A percentile compares a stretch with the other conserved stretches of the same genome.
Conservation (phyloP, 2,113 vertebrate species). For the Odontesthes bonariensis region DNA sequence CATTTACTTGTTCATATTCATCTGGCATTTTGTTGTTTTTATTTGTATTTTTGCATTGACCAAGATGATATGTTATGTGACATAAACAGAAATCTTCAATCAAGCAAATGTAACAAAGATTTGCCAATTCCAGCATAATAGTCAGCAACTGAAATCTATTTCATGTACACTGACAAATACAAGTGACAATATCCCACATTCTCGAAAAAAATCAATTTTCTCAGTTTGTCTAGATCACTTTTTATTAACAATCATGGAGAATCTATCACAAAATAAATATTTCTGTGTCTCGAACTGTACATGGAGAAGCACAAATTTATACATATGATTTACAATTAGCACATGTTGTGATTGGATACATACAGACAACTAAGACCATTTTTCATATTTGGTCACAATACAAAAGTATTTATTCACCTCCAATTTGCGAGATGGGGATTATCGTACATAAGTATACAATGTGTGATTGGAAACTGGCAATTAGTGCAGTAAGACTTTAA, state of each 20-base stretch:
- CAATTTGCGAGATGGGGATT: background rate
- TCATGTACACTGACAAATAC: background rate
- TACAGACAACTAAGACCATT: background rate
- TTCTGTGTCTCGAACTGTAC: slow-evolving; percentile 55
- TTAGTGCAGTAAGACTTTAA: slow-evolving; percentile 22
- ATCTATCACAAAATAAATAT: slow-evolving; percentile 53
- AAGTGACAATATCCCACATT: background rate
- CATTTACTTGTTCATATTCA: too few species aligned
- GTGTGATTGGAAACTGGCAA: background rate
- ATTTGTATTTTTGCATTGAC: too few species aligned
- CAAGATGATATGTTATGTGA: too few species aligned
- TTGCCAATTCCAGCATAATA: too few species aligned
- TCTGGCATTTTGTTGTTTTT: too few species aligned
- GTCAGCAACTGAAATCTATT: too few species aligned
- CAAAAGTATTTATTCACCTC: slow-evolving; percentile 14
- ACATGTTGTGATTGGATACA: slow-evolving; percentile 1
- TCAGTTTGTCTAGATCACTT: slow-evolving; percentile 22
- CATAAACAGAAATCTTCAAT: too few species aligned
- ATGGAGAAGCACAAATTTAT: slow-evolving; percentile 41
- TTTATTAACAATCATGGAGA: slow-evolving; percentile 56
- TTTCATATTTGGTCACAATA: slow-evolving; percentile 1
- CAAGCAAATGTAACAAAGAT: too few species aligned
- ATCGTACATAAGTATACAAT: background rate
- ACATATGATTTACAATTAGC: slow-evolving; percentile 14
- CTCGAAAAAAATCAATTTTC: background rate